Evolutionary conservation across 2,888 invertebrate species (phyloP), one percentile per base, ranked within the genome.

Genomic region (Microchrysa polita): DNA sequence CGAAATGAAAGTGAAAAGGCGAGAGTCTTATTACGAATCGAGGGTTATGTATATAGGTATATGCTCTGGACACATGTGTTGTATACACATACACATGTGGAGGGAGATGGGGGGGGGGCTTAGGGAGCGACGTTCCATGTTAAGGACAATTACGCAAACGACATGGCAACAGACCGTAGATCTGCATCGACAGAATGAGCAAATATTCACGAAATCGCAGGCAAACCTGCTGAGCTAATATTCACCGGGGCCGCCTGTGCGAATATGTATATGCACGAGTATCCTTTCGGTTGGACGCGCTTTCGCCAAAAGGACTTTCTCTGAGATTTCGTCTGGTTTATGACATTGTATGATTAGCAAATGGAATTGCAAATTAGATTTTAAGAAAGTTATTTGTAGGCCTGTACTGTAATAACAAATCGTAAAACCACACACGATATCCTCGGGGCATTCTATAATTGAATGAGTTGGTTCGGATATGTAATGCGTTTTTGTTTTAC

Each of bases 291-390:
- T 22, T 65, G 12, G 34, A 12, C 18, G n/a, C 48, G 48, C 22
- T 34, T 34, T 22, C 22, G 65, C 22, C 7, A 34, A n/a, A 65
- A 65, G 65, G 48, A 65, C 48, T 65, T 34, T 34, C 27, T 44
- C 65, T 48, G 65, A 65, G 65, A 65, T 65, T 65, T 65, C 18
- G 14, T 61, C 23, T 44, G 34, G 20, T 42, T 55, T 69, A 69
- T 69, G 55, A 23, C 69, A 57, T 55, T 67, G 57, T 69, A 69
- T 69, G 69, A 69, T 69, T 69, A 69, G 40, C 69, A 69, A 69
- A 69, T 69, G 69, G 69, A 69, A 69, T 69, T 69, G 69, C 69
- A 69, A 69, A 69, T 69, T 69, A 57, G 69, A 69, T 69, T 69
- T 69, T 69, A 69, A 69, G 69, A 57, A 69, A 69, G 69, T 69